Evolutionary conservation across 2,888 invertebrate genomes (phyloP), one percentile per base, ranked within the genome.

Genomic region (Eupithecia insigniata): DNA sequence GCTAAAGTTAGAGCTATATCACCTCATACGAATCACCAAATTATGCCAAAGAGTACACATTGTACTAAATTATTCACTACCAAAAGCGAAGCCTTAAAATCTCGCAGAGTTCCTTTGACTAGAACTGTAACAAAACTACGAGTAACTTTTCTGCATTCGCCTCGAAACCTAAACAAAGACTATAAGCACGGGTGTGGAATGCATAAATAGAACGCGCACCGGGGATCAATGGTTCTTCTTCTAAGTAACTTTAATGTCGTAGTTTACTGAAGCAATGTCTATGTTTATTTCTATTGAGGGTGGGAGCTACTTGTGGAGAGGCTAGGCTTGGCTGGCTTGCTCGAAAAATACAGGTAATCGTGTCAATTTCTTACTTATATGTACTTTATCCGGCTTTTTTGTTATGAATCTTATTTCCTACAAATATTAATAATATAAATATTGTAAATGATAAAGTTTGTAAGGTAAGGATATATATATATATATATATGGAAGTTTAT

Each of bases 81-180:
- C 65, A 39, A 66, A 73, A 51, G 51, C 61, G 34, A 39, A 62
- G 67, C 39, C 67, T 67, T 67, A 34, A 70, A 70, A 58, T 62
- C 66, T 58, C 61, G 61, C 65, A n/a, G 60, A 68, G 66, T 65
- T 73, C 66, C 67, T 74, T 71, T 71, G 43, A 55, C 22, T 55
- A 26, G 55, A 74, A 74, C 73, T 74, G 39, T 22, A 51, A 22
- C 22, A 22, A 22, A 51, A 51, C 55, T 55, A 55, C 22, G 55
- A 55, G 55, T 14, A 73, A 69, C 69, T 74, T 68, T 66, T 66
- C 68, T 74, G 74, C 69, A 71, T 74, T 69, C n/a, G 73, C n/a
- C 69, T 69, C 61, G 14, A 28, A 32, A 43, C 18, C 61, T 39
- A 74, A 69, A 74, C 74, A 74, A 74, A 74, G 74, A 28, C 68